phyloP scores from a whole-genome alignment of 2,888 invertebrate genomes.

The Tenthredo livida region DNA sequence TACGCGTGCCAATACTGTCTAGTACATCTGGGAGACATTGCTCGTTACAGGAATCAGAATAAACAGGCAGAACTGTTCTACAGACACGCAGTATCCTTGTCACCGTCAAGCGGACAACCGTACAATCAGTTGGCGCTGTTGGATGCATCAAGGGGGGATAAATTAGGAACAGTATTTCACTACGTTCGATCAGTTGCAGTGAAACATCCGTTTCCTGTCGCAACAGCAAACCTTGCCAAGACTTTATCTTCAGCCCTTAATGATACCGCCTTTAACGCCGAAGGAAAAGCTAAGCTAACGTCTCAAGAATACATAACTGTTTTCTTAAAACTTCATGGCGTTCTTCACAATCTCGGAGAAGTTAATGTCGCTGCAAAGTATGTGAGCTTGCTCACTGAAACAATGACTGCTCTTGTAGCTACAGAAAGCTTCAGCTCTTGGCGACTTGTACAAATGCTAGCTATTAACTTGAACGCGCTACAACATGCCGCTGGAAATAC shows the following conservation, averaged over 20 bases:
- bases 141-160: slow-evolving; percentile 89
- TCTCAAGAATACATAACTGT: slow-evolving; percentile 81
- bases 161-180: slow-evolving; percentile 91
- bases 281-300: slow-evolving; percentile 80
- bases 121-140: slow-evolving; percentile 93
- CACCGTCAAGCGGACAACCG: slow-evolving; percentile 91
- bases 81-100: slow-evolving; percentile 87
- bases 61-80: slow-evolving; percentile 92
- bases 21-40: slow-evolving; percentile 93
- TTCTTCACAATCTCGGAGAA: slow-evolving; percentile 80
- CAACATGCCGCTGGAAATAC: slow-evolving; percentile 80
- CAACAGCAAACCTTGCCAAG: slow-evolving; percentile 88
- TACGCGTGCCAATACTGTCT: slow-evolving; percentile 94
- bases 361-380: slow-evolving; percentile 83
- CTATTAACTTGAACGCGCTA: slow-evolving; percentile 88
- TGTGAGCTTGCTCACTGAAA: slow-evolving; percentile 84
- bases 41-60: slow-evolving; percentile 90
- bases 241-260: slow-evolving; percentile 83
- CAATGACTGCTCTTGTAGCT: slow-evolving; percentile 87
- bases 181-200: slow-evolving; percentile 92
- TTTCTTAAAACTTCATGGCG: slow-evolving; percentile 84
- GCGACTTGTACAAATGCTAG: slow-evolving; percentile 89
- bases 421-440: slow-evolving; percentile 89
- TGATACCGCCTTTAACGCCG: slow-evolving; percentile 70
- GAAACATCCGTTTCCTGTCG: slow-evolving; percentile 91